Base-by-base conservation (phyloP, 2,797 vertebrate species). In the Pseudotriccus pelzelni region DNA sequence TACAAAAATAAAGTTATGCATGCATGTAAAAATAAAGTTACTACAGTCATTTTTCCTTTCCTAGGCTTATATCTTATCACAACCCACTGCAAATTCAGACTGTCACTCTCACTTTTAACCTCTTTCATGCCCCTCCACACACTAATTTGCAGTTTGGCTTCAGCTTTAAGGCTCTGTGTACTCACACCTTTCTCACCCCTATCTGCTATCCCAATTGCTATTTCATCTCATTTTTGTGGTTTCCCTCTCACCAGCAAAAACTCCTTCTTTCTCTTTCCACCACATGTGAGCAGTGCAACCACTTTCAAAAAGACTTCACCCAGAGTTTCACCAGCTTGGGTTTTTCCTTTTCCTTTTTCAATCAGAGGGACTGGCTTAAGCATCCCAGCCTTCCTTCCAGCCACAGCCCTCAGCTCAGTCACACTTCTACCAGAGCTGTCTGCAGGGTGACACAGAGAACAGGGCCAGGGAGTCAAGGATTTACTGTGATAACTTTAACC, bases 201-300 rank as follows among this genome's bases (percentile, higher is more conserved):
- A 2, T 66, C 49, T 66, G 41, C 69, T 81, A 12, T 62, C 92
- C 64, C 44, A 49, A 5, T 53, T 70, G 47, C 12, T 70, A 4
- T 53, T 77, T 87, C 0, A 34, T 66, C 28, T 94, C 19, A 55
- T 59, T 89, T 88, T 80, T 90, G 81, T 90, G 78, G 84, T 93
- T 91, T 91, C 69, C 81, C 39, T 92, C 68, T 89, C 81, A 91
- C 47, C 70, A 94, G 58, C 49, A 83, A 56, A 46, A 77, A 64
- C 43, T 28, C 63, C 53, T 69, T 73, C 55, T 74, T 84, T 94
- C 52, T 86, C 79, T 93, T 84, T 92, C 60, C 56, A 83, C 75
- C 89, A 91, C 68, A 89, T 77, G 75, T 3, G 7, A 59, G 32
- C 70, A 87, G 21, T 66, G 52, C 25, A 60, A 52, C 88, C 73